Evolutionary conservation across 2,113 vertebrate genomes (phyloP), one percentile per base, ranked within the genome.

Genomic region (Larimichthys crocea): DNA sequence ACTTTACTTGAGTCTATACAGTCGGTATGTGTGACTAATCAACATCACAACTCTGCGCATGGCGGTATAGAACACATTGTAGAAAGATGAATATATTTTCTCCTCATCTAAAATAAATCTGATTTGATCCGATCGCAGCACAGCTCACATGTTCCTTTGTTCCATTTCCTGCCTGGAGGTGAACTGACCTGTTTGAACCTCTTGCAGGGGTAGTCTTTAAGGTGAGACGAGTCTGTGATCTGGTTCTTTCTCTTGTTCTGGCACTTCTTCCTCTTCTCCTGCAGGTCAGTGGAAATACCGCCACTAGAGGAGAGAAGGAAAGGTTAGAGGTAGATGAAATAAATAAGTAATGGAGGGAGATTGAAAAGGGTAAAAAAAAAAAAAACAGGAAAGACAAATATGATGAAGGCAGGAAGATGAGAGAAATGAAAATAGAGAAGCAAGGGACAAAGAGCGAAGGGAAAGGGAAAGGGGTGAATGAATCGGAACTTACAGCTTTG

Each of bases 241-340:
- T 66, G 92, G 76, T 91, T 93, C 86, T 96, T 97, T 63, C 97
- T 94, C 90, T 99, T 98, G 80, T 96, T 97, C 90, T 97, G 97
- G 50, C 83, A 91, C 74, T 94, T 91, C 74, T 94, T 94, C 24
- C 94, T 90, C 77, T 91, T 97, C 60, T 97, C 96, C 71, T 96
- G 95, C 56, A 96, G 90, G 64, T 92, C 71, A 0, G 88, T 60
- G 0, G 79, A 69, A 26, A 96, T 83, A 0, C 95, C 90, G 0
- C 96, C 96, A 7, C 96, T 96, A 77, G 12, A 85, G 40, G 22
- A 53, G 20, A 11, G 52, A 59, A 11, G 57, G 40, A 22, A 0
- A 15, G 40, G 19, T 50, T 4, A 46, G 29, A 15, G 35, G 35
- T 1, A 15, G 42, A 3, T 0, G n/a, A 12, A 2, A 2, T 4